Conservation (phyloP, 2,113 vertebrate genomes). For the Crotalus tigris region DNA sequence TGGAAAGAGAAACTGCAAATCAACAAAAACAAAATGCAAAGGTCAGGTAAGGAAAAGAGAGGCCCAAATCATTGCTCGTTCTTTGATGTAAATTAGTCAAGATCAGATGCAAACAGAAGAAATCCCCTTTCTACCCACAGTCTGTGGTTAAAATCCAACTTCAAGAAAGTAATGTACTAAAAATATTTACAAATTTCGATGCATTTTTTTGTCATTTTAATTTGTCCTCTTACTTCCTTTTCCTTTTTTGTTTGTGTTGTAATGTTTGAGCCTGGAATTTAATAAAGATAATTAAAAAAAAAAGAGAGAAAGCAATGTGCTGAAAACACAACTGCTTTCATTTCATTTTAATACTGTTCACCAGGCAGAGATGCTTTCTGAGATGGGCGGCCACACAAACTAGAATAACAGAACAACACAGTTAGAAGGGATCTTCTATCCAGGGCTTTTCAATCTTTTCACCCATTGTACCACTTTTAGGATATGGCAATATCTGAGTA, state of each 20-base stretch:
- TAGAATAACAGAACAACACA: too few species aligned
- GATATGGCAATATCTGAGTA: too few species aligned
- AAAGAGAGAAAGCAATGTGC: background rate
- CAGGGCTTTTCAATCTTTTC: too few species aligned
- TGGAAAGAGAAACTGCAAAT: background rate
- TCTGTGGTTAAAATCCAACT: background rate
- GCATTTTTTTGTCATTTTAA: background rate
- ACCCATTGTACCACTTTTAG: too few species aligned
- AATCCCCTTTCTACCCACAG: too few species aligned
- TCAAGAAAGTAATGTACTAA: background rate
- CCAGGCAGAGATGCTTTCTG: background rate
- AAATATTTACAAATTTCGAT: background rate
- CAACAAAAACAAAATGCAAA: background rate
- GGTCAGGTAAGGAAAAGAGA: background rate
- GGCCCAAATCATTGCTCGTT: background rate
- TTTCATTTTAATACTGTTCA: background rate
- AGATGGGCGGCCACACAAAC: background rate
- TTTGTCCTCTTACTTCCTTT: background rate
- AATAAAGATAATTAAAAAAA: background rate
- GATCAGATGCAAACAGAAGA: too few species aligned
- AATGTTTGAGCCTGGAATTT: background rate
- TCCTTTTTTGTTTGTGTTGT: background rate
- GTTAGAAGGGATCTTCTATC: too few species aligned
- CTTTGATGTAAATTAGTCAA: background rate
- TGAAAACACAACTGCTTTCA: background rate